phyloP scores from a whole-genome alignment of 2,797 vertebrate genomes.

The Macrochelys suwanniensis region DNA sequence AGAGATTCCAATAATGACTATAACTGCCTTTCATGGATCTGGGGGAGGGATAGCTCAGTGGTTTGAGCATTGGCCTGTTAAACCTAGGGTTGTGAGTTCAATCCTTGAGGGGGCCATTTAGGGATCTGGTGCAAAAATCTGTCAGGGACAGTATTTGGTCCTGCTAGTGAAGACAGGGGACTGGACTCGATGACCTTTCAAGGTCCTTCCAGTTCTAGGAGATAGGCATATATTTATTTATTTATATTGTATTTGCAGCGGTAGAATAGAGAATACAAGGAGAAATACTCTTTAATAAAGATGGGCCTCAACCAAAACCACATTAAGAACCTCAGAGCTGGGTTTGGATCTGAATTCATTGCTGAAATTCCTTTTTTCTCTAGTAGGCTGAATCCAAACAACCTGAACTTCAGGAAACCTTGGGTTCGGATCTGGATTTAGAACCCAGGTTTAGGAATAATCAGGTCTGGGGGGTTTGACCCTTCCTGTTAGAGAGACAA shows the following conservation, averaged over 20 bases:
- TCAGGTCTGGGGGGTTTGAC: not conserved
- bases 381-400: not conserved
- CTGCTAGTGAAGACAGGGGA: no score
- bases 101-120: no score
- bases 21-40: not conserved
- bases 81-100: no score
- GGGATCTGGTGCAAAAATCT: no score
- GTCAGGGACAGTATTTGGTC: no score
- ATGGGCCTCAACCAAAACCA: not conserved
- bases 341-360: not conserved
- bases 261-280: not conserved
- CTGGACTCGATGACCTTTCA: no score
- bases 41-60: no score
- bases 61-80: no score
- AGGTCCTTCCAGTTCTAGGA: no score
- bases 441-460: accelerated
- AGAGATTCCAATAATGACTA: not conserved
- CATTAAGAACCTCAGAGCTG: not conserved
- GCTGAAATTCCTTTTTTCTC: not conserved
- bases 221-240: no score
- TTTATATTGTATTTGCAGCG: not conserved
- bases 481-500: not conserved
- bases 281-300: not conserved
- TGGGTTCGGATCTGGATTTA: accelerated
- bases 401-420: not conserved